A percentile compares a stretch with the other conserved stretches of the same genome.
phyloP scores from a whole-genome alignment of 2,113 vertebrate genomes.

The Pluvialis apricaria region DNA sequence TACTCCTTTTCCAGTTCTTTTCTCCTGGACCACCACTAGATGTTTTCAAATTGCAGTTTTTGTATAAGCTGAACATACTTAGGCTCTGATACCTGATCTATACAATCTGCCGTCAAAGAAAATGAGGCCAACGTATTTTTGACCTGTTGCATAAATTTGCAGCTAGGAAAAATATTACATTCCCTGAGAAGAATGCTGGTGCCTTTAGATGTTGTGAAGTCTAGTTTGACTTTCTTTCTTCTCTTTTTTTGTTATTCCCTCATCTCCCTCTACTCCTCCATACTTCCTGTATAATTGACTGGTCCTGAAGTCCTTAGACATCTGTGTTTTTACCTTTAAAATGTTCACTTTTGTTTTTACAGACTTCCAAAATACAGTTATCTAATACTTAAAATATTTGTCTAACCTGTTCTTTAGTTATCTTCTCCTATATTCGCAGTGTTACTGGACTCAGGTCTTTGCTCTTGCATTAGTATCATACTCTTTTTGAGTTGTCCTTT shows the following conservation, averaged over 20 bases:
- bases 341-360: neutral
- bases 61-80: neutral
- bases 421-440: neutral
- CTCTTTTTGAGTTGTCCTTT: neutral
- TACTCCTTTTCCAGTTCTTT: neutral
- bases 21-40: neutral
- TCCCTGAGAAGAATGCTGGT: neutral
- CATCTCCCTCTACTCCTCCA: neutral
- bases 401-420: neutral
- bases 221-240: neutral
- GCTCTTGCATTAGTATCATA: neutral
- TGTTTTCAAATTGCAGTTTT: neutral
- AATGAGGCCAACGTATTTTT: neutral
- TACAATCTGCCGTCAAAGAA: neutral
- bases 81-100: neutral
- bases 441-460: neutral
- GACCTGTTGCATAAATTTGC: neutral
- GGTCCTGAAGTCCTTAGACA: neutral
- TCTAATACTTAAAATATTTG: neutral
- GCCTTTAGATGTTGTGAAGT: neutral
- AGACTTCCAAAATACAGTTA: neutral
- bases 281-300: neutral
- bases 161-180: neutral
- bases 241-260: neutral
- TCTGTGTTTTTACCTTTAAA: neutral